Evolutionary conservation across 1,140 invertebrate species (phyloP), one percentile per base, ranked within the genome.

Genomic region (Tigriopus japonicus): DNA sequence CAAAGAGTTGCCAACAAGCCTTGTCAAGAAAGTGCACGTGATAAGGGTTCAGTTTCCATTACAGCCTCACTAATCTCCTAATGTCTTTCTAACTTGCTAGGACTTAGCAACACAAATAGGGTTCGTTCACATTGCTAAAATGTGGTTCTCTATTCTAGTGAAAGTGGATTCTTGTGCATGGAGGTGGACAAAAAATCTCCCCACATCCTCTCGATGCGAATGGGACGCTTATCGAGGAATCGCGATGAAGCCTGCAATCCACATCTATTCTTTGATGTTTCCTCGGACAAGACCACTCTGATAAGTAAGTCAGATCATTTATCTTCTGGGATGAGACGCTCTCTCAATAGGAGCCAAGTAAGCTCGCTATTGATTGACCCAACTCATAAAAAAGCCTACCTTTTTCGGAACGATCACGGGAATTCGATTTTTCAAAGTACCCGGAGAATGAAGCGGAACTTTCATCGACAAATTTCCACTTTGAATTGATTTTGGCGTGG

Each of bases 221-320:
- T 58, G 28, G 55, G 55, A 15, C 24, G 55, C 12, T 41, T 58
- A 15, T 58, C 55, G 17, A 23, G 55, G 14, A 58, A 58, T 23
- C 55, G 28, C 14, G 55, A 58, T 40, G 55, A 58, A 41, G 55
- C 55, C 6, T 58, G 55, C 40, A 23, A 58, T 23, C 55, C 35
- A 23, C 55, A 58, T 14, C 55, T 58, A 23, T 58, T 58, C 55
- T 58, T 58, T 43, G 55, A 58, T 41, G 17, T 17, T 17, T 58
- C 55, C 28, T 23, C 21, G 21, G 14, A 54, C 19, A 21, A 15
- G 19, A 54, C 52, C n/a, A 21, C 35, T 54, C 52, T 54, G 19
- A 54, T 54, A 28, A 28, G 17, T 49, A 49, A 49, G 15, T 49
- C 24, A n/a, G n/a, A 54, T 54, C 21, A 54, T 54, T 54, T 21